phyloP scores from a whole-genome alignment of 2,888 invertebrate genomes.

The Leucoma salicis region DNA sequence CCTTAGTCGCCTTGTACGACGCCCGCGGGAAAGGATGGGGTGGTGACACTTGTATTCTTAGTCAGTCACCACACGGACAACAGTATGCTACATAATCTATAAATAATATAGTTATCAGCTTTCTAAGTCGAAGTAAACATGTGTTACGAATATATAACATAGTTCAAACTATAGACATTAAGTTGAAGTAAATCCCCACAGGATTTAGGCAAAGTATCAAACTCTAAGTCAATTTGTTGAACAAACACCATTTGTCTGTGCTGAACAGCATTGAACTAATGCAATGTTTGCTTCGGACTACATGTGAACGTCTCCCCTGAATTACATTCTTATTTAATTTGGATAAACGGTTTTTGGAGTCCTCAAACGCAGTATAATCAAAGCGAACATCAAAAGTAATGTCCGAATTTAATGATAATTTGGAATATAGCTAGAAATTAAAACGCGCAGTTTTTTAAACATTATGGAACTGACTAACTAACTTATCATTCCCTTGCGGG shows the following conservation, averaged over 20 bases:
- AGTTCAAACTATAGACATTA: conserved; percentile 25
- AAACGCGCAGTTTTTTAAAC: no score
- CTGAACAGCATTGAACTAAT: conserved; percentile 28
- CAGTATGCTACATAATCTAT: no score
- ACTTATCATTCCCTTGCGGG: no score
- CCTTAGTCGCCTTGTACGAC: no score
- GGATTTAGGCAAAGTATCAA: conserved; percentile 42
- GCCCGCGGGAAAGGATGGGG: no score
- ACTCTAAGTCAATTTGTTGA: conserved; percentile 43
- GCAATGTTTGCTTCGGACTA: conserved; percentile 27
- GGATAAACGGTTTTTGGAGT: neutral
- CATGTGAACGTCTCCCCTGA: conserved; percentile 15
- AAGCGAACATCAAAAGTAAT: no score
- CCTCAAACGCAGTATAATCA: no score
- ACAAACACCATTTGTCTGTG: conserved; percentile 45
- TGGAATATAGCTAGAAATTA: no score
- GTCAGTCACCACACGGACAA: no score
- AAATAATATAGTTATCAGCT: neutral
- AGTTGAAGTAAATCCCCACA: conserved; percentile 28
- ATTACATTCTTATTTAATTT: conserved; percentile 22
- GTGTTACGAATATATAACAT: conserved; percentile 17
- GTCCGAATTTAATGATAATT: no score
- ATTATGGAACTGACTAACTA: no score
- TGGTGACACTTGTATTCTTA: no score
- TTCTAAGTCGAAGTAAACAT: neutral